A percentile compares a stretch with the other conserved stretches of the same genome.
Conservation (phyloP, 2,797 vertebrate genomes). For the Octomys mimax region DNA sequence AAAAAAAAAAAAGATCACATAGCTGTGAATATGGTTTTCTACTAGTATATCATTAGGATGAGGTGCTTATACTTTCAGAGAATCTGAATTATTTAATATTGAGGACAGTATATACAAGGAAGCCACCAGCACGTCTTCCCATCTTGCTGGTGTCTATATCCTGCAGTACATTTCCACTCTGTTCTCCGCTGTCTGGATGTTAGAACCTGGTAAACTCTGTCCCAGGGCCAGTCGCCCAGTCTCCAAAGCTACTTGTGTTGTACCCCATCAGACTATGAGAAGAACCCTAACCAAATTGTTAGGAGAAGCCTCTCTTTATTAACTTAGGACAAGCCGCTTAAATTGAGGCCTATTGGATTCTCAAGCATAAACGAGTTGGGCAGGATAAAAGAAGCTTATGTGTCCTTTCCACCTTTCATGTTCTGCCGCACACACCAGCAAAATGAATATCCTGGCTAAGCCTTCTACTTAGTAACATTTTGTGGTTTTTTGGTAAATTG, state of each 20-base stretch:
- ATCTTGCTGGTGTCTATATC: neutral
- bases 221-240: neutral
- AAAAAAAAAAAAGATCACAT: neutral
- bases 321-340: neutral
- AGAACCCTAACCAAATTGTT: neutral
- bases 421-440: neutral
- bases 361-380: neutral
- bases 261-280: neutral
- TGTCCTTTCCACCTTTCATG: neutral
- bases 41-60: neutral
- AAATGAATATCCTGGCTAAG: neutral
- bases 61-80: slow-evolving; percentile 45
- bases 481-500: slow-evolving; percentile 38
- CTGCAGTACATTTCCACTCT: neutral
- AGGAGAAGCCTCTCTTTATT: neutral
- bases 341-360: neutral
- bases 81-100: slow-evolving; percentile 3
- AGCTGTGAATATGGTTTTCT: slow-evolving; percentile 10
- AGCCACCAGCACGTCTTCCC: neutral
- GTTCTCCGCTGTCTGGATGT: neutral
- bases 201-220: neutral
- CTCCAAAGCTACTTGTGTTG: neutral
- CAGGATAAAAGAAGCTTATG: neutral
- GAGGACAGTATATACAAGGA: neutral
- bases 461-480: slow-evolving; percentile 5